These are phyloP conservation scores for Amazonetta brasiliensis DNA, from an alignment of 2,797 vertebrate genomes.

Conservation along the genomic window DNA sequence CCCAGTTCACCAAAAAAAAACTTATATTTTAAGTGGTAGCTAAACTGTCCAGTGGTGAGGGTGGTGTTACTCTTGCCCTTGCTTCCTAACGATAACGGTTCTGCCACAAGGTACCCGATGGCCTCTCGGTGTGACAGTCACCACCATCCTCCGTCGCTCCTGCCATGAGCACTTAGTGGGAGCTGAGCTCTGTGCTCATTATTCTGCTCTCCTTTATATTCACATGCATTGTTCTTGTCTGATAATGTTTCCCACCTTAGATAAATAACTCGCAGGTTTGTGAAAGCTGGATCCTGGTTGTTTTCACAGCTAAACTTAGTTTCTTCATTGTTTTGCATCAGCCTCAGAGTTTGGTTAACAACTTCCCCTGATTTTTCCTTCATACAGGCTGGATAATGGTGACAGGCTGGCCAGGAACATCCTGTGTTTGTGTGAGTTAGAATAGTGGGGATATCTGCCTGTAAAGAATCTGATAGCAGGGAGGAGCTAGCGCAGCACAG, in stretches of 20 bases:
- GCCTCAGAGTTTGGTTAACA: constrained; percentile 86
- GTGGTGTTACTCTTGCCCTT: not conserved
- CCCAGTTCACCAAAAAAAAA: accelerated
- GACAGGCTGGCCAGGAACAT: constrained; percentile 92
- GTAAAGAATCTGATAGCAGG: constrained; percentile 70
- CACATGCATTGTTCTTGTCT: constrained; percentile 68
- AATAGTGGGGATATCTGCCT: constrained; percentile 85
- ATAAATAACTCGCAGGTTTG: constrained; percentile 70
- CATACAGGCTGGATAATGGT: constrained; percentile 89
- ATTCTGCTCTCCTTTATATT: constrained; percentile 15
- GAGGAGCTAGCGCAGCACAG: constrained; percentile 78
- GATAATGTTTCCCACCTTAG: constrained; percentile 78
- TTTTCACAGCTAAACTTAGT: constrained; percentile 91
- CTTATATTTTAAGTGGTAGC: accelerated
- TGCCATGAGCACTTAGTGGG: not conserved
- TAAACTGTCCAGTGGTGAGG: not conserved
- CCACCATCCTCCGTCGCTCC: not conserved
- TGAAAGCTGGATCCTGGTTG: constrained; percentile 78
- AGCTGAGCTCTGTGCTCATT: not conserved
- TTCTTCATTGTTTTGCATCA: constrained; percentile 88
- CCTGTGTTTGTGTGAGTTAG: constrained; percentile 97
- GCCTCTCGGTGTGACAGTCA: not conserved
- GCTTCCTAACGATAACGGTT: accelerated
- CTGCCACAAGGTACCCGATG: accelerated
- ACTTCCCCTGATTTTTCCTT: constrained; percentile 89